Percentiles rank a stretch among this genome's conserved stretches.
Evolutionary conservation across 2,888 invertebrate species (phyloP).

Genomic region (Hetaerina titia): DNA sequence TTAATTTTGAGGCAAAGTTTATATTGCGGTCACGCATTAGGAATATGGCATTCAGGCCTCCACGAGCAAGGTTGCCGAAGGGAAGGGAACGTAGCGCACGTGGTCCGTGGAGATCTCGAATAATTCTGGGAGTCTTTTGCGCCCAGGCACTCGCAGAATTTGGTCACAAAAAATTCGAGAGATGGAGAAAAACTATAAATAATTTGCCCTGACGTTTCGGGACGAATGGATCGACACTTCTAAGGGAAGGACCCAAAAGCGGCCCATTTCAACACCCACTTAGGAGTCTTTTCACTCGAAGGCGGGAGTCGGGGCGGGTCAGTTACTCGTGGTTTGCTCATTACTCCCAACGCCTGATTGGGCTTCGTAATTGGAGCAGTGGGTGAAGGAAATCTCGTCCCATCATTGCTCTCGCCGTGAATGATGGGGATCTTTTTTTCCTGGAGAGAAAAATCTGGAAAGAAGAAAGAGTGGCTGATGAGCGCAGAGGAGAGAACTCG

Average conservation of each 20-base stretch:
- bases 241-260: background rate
- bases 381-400: background rate
- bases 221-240: background rate
- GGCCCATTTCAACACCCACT: background rate
- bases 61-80: background rate
- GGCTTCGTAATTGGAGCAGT: background rate
- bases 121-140: background rate
- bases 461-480: too few species aligned
- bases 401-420: background rate
- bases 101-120: background rate
- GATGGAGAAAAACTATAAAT: background rate
- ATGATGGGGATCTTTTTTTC: background rate
- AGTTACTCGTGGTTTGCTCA: background rate
- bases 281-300: background rate
- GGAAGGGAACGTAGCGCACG: background rate
- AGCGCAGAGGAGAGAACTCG: background rate
- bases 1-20: too few species aligned
- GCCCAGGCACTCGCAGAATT: background rate
- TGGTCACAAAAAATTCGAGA: background rate
- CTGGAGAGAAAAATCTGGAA: background rate
- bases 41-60: background rate
- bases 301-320: background rate
- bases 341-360: background rate
- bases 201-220: background rate
- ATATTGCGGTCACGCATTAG: too few species aligned